phyloP scores from a whole-genome alignment of 2,113 vertebrate genomes.

The Verasper variegatus region DNA sequence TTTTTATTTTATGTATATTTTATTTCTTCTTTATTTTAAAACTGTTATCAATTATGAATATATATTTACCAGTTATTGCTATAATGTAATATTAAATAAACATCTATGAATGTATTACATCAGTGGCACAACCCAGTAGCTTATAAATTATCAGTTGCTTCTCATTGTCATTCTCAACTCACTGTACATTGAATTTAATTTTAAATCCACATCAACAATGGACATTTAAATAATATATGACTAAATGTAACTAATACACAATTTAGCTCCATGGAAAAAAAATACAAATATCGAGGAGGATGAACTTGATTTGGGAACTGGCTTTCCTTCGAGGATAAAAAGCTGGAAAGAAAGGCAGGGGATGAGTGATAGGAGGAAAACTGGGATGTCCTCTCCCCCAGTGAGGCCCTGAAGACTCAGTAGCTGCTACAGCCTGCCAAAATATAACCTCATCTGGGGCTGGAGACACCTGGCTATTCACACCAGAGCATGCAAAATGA shows the following conservation, averaged over 20 bases:
- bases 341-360: constrained; percentile 42
- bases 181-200: neutral
- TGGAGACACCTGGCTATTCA: constrained; percentile 75
- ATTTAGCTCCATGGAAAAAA: neutral
- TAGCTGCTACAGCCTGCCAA: constrained; percentile 75
- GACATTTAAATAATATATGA: constrained; percentile 5
- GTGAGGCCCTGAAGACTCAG: constrained; percentile 69
- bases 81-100: neutral
- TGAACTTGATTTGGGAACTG: constrained; percentile 19
- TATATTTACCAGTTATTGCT: neutral
- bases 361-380: constrained; percentile 73
- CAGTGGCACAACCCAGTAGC: neutral
- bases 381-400: constrained; percentile 64
- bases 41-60: neutral
- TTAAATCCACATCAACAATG: constrained; percentile 9
- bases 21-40: neutral
- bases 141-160: constrained; percentile 3
- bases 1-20: neutral
- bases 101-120: neutral
- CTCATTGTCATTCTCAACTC: neutral
- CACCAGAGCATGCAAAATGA: constrained; percentile 68
- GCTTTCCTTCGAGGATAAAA: constrained; percentile 20
- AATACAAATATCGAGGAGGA: constrained; percentile 11
- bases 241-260: neutral
- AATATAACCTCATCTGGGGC: constrained; percentile 77